Evolutionary conservation across 1,140 invertebrate genomes (phyloP), one percentile per base, ranked within the genome.

Genomic region (Papilio machaon): DNA sequence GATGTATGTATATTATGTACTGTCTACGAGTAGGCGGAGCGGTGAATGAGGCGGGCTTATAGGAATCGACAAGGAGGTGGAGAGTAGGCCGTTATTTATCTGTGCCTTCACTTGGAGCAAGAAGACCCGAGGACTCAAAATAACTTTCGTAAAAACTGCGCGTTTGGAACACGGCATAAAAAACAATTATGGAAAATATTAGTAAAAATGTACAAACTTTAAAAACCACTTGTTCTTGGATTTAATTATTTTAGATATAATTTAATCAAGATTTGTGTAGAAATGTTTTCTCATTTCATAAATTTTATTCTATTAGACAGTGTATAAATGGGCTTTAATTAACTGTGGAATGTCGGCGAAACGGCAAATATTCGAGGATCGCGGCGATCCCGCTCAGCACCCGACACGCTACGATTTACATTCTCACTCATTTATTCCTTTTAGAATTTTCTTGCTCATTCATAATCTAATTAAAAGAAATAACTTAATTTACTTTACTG

Each of bases 241-340:
- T 70, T 35, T 70, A 70, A 70, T 35, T 35, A 35, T 70, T 70
- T 35, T 38, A 35, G 64, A 35, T 38, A 70, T 70, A 30, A 64
- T 60, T 70, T 82, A 82, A 79, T 83, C 73, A 83, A 92, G 88
- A 88, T 90, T 88, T 75, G 82, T 82, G 84, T 83, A 86, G 81
- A 88, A 90, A 89, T 84, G 84, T 86, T 91, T 89, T 88, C 88
- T 87, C 87, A 87, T 91, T 91, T 89, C 85, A 91, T 91, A 91
- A 92, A 90, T 92, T 91, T 91, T 90, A 92, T 91, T 60, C 38
- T 92, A 91, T 84, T 88, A 91, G 89, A 92, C 90, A 91, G 89
- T 90, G 87, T 91, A 91, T 88, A 92, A 92, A 93, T 92, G 91
- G 90, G 87, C 89, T 93, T 93, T 93, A 93, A 93, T 93, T 93